phyloP scores from a whole-genome alignment of 2,797 vertebrate genomes.

The Monodelphis domestica region DNA sequence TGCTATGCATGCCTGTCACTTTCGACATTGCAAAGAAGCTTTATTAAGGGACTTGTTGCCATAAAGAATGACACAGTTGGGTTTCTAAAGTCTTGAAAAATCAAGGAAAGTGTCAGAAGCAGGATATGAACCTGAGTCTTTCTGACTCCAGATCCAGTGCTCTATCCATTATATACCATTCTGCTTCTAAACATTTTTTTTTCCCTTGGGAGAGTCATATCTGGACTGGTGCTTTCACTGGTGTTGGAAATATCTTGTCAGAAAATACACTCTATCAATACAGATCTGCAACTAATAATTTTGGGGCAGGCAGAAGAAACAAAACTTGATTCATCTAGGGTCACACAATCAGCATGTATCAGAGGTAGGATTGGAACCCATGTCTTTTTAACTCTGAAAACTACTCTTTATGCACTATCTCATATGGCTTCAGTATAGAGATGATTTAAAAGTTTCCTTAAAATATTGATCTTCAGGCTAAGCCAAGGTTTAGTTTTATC shows the following conservation, averaged over 20 bases:
- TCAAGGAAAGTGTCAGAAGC: not conserved
- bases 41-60: constrained; percentile 39
- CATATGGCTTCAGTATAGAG: not conserved
- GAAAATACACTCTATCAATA: not conserved
- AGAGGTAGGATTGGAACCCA: not conserved
- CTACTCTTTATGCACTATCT: not conserved
- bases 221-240: not conserved
- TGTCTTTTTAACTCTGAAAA: not conserved
- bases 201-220: not conserved
- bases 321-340: not conserved
- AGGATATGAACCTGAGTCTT: not conserved
- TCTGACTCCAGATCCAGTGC: not conserved
- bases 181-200: not conserved
- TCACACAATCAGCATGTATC: not conserved
- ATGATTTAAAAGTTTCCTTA: not conserved
- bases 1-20: constrained; percentile 46
- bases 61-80: not conserved
- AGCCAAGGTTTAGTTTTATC: not conserved
- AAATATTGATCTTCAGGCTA: constrained; percentile 22
- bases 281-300: not conserved
- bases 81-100: constrained; percentile 42
- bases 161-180: not conserved
- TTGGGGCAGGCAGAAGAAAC: not conserved
- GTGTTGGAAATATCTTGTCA: not conserved
- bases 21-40: constrained; percentile 37